Evolutionary conservation across 2,113 vertebrate genomes (phyloP), one percentile per base, ranked within the genome.

Genomic region (Tichodroma muraria): DNA sequence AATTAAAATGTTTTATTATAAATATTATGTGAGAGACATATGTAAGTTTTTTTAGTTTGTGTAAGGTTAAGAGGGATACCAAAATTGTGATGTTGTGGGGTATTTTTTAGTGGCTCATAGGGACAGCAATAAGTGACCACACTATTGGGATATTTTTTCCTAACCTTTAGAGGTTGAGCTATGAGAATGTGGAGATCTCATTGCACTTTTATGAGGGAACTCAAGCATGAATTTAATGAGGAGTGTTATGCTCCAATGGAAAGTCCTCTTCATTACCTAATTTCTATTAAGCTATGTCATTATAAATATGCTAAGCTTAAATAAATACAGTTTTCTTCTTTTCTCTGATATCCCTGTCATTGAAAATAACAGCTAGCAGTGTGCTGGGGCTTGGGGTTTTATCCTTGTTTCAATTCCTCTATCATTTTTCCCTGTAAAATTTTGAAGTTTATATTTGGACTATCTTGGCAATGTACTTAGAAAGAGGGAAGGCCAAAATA

Each of bases 361-460:
- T 72, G 76, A 47, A 90, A 86, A 90, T 6, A 86, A 56, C 19
- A 72, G 16, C 31, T 19, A 76, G 16, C 47, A 63, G 19, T 42
- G 30, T 54, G 56, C 63, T 63, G 60, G 35, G 24, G 20, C 38
- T 75, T n/a, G 33, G 49, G 28, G 31, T 27, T 81, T 47, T 75
- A 85, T 69, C 6, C 31, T 47, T 38, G 33, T 78, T 88, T 69
- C 33, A 81, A 28, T 75, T 89, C 92, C 79, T 61, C 60, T 35
- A 42, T 66, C 23, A 21, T 38, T 90, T 90, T 94, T 82, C 76
- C 53, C 84, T 75, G 85, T 78, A 86, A 84, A 90, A 71, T 75
- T 53, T 75, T 70, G 37, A 95, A 81, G 27, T 78, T 90, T 95
- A 78, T 89, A 71, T 94, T 94, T 95, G 73, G 87, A 94, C 47